Conservation (phyloP, 1,140 invertebrate genomes). For the Harlomillsia oculata region DNA sequence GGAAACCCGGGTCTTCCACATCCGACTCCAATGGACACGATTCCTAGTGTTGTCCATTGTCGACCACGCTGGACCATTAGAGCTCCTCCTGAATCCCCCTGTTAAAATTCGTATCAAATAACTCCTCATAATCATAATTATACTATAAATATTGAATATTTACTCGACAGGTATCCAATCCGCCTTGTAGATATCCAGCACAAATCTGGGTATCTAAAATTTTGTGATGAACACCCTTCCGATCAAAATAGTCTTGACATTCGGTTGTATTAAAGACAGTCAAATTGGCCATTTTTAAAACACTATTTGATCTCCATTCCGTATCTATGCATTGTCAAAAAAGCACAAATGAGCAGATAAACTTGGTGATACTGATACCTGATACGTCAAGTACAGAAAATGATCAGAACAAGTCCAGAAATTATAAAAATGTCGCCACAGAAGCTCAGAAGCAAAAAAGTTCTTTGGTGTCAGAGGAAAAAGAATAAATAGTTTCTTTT, state of each 20-base stretch:
- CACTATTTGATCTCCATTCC: no score
- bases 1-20: constrained; percentile 12
- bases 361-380: no score
- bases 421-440: no score
- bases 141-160: no score
- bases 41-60: constrained; percentile 6
- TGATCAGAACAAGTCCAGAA: no score
- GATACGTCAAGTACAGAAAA: no score
- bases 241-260: not conserved
- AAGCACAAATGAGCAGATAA: no score
- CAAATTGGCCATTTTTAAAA: not conserved
- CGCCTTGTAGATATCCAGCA: not conserved
- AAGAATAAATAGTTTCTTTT: no score
- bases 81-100: constrained; percentile 16
- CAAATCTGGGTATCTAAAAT: not conserved
- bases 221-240: not conserved
- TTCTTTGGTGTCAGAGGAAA: no score
- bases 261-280: not conserved
- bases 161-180: constrained; percentile 5
- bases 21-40: not conserved
- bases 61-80: constrained; percentile 1
- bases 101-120: no score
- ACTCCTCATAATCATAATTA: no score
- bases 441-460: no score
- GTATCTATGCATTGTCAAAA: not conserved